Evolutionary conservation across 2,888 invertebrate genomes (phyloP).

Genomic region (Patella ulyssiponensis): DNA sequence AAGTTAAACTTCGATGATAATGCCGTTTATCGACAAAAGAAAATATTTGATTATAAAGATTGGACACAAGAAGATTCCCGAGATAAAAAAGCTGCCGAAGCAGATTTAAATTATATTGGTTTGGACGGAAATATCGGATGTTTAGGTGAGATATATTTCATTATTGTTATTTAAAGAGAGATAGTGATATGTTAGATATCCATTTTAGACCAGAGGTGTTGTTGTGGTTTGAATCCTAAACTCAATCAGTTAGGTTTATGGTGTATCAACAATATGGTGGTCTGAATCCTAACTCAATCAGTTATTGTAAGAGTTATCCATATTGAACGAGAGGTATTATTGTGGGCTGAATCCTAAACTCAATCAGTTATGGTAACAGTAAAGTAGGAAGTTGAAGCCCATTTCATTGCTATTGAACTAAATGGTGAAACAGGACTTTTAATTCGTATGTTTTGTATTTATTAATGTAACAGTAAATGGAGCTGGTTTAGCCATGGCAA

Average conservation of each 20-base stretch:
- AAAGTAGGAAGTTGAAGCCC: too few relatives aligned
- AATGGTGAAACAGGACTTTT: too few relatives aligned
- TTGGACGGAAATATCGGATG: constrained; percentile 95
- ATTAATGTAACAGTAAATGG: constrained; percentile 83
- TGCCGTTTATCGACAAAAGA: constrained; percentile 91
- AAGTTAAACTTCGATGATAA: constrained; percentile 97
- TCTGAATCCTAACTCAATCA: too few relatives aligned
- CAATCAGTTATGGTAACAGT: too few relatives aligned
- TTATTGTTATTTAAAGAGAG: neutral
- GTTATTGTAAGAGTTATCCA: too few relatives aligned
- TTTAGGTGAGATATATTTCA: constrained; percentile 74
- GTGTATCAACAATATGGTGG: too few relatives aligned
- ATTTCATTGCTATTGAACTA: too few relatives aligned
- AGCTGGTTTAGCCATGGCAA: constrained; percentile 97
- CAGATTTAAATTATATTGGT: constrained; percentile 93
- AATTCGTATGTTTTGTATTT: too few relatives aligned
- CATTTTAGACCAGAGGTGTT: neutral
- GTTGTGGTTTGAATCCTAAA: too few relatives aligned
- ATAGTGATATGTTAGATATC: neutral
- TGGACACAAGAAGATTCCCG: constrained; percentile 93
- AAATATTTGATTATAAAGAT: constrained; percentile 85
- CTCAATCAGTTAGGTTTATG: too few relatives aligned
- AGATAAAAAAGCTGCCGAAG: constrained; percentile 91
- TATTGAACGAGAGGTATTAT: too few relatives aligned
- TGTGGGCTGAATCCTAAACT: too few relatives aligned